These are phyloP conservation scores for Pelosia muscerda DNA, from an alignment of 2,888 invertebrate genomes.

Conservation along the genomic window DNA sequence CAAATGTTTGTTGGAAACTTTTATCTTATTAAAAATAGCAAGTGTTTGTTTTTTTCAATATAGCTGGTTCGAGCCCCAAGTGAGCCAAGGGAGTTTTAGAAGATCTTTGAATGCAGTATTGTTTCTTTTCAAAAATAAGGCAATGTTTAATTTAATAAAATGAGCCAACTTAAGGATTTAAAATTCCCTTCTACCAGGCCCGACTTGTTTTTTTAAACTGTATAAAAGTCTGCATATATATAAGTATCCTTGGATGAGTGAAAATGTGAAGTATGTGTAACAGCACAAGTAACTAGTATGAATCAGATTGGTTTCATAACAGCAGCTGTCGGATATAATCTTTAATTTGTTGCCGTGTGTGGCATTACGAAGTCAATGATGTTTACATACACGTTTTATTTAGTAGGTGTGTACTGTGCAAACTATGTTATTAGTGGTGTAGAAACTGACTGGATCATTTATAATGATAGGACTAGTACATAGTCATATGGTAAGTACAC, in stretches of 20 bases:
- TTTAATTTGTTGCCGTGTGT: constrained; percentile 6
- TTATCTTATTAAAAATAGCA: no score
- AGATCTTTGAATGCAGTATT: no score
- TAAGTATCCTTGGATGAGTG: background rate
- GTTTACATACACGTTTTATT: constrained; percentile 5
- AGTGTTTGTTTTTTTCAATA: no score
- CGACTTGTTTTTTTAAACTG: no score
- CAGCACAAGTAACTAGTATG: background rate
- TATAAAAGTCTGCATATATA: background rate
- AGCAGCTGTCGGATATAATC: background rate
- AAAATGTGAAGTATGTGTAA: constrained; percentile 14
- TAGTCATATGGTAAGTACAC: background rate
- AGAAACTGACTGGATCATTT: constrained; percentile 5
- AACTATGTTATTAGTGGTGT: constrained; percentile 9
- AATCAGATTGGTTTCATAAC: constrained; percentile 14
- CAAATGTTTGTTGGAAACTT: no score
- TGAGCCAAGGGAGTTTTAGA: no score
- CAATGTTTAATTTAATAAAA: no score
- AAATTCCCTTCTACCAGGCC: no score
- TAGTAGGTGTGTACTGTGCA: background rate
- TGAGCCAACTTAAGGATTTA: no score
- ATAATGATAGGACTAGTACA: background rate
- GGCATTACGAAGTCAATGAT: constrained; percentile 6
- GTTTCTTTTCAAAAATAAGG: no score
- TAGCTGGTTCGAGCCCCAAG: no score